These are phyloP conservation scores for Entelurus aequoreus DNA, from an alignment of 2,113 vertebrate species.

Conservation along the genomic window DNA sequence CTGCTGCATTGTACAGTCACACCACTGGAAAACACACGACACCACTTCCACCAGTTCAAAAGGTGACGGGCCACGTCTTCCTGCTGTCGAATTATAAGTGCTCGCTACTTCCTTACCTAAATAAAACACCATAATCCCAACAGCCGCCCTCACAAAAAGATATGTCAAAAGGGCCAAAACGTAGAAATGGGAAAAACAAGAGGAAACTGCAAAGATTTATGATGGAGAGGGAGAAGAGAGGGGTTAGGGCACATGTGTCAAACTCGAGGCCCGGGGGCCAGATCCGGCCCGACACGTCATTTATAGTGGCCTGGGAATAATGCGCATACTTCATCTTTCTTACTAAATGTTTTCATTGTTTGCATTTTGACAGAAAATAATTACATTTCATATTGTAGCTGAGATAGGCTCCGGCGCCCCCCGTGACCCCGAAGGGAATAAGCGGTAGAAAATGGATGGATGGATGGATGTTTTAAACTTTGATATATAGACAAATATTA, in stretches of 20 bases:
- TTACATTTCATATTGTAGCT: too few species aligned
- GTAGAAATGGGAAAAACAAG: constrained; percentile 89
- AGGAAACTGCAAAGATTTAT: constrained; percentile 84
- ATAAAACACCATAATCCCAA: constrained; percentile 77
- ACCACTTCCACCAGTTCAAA: constrained; percentile 79
- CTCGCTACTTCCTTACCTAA: constrained; percentile 88
- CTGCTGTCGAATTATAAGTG: constrained; percentile 75
- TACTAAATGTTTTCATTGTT: too few species aligned
- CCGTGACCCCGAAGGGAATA: too few species aligned
- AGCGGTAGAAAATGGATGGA: too few species aligned
- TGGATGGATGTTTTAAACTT: too few species aligned
- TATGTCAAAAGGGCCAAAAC: constrained; percentile 74
- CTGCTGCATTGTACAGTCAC: constrained; percentile 38
- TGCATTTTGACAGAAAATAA: too few species aligned
- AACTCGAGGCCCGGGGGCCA: too few species aligned
- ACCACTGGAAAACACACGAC: constrained; percentile 57
- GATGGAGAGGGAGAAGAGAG: constrained; percentile 13
- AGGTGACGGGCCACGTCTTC: constrained; percentile 89
- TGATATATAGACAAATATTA: too few species aligned
- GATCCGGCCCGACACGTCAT: too few species aligned
- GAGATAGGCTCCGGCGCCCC: too few species aligned
- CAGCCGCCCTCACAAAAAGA: constrained; percentile 61
- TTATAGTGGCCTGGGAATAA: too few species aligned
- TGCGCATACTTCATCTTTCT: too few species aligned
- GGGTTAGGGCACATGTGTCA: constrained; percentile 44